A percentile compares a stretch with the other conserved stretches of the same genome.
phyloP scores from a whole-genome alignment of 2,113 vertebrate genomes.

The Philantomba maxwellii region DNA sequence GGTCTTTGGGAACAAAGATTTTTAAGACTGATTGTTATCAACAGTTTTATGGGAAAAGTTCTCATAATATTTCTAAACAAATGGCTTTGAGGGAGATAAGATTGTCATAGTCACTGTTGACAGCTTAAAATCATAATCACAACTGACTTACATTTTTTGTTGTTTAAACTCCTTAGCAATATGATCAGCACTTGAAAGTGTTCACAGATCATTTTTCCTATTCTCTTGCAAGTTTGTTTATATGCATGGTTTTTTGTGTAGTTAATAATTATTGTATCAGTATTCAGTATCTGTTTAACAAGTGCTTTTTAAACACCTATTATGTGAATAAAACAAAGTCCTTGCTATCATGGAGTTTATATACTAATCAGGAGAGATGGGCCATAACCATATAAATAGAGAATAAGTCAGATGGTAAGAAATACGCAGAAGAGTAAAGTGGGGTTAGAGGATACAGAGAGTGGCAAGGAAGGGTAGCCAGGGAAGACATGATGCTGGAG shows the following conservation, averaged over 20 bases:
- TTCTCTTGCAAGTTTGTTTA: conserved; percentile 25
- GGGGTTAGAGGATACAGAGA: neutral
- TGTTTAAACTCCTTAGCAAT: conserved; percentile 1
- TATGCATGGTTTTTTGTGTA: conserved; percentile 16
- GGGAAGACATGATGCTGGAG: neutral
- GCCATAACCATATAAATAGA: neutral
- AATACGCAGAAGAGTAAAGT: neutral
- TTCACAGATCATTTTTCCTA: neutral
- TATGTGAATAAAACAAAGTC: neutral
- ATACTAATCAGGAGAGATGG: neutral
- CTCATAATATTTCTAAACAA: neutral
- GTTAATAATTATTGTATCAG: neutral
- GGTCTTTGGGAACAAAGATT: conserved; percentile 18
- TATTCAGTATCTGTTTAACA: conserved; percentile 10
- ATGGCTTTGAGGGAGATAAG: neutral
- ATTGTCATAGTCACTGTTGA: neutral
- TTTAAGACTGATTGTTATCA: conserved; percentile 8
- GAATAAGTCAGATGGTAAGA: neutral
- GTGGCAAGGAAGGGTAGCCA: neutral
- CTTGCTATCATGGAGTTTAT: neutral
- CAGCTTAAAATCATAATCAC: conserved; percentile 1
- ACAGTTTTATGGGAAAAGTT: conserved; percentile 4
- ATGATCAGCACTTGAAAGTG: neutral
- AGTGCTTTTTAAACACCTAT: neutral
- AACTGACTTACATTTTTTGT: neutral